A percentile compares a stretch with the other conserved stretches of the same genome.
Evolutionary conservation across 2,888 invertebrate species (phyloP).

Genomic region (Xestia xanthographa): DNA sequence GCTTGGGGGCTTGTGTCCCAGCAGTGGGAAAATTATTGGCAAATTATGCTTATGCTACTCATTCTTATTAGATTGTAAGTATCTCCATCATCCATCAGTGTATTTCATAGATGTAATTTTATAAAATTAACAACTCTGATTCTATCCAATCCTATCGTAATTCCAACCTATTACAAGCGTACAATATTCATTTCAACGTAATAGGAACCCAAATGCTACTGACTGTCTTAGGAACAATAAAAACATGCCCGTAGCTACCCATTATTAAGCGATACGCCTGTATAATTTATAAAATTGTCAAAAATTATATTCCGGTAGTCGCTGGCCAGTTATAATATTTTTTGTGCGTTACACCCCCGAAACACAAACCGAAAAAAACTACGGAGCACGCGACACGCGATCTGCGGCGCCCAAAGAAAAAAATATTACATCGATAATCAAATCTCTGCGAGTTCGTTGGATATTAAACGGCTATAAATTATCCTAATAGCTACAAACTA

Average conservation of each 20-base stretch:
- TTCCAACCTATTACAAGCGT: constrained; percentile 13
- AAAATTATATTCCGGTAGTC: constrained; percentile 90
- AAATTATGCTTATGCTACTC: neutral
- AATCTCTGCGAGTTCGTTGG: constrained; percentile 83
- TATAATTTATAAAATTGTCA: constrained; percentile 90
- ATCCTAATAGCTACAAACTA: constrained; percentile 88
- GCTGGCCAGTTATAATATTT: constrained; percentile 86
- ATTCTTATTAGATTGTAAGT: neutral
- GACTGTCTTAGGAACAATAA: constrained; percentile 63
- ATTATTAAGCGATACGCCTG: constrained; percentile 83
- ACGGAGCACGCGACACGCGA: constrained; percentile 89
- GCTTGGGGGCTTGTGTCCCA: neutral
- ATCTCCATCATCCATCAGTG: neutral
- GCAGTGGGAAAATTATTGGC: neutral
- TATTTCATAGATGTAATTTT: neutral
- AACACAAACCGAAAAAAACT: constrained; percentile 82
- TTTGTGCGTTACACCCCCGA: constrained; percentile 85
- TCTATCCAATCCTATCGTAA: neutral
- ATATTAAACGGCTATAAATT: constrained; percentile 90
- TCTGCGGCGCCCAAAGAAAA: constrained; percentile 76
- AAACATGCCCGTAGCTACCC: constrained; percentile 79
- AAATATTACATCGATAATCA: constrained; percentile 88
- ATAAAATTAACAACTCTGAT: constrained; percentile 3
- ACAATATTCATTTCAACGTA: constrained; percentile 49
- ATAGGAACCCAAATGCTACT: constrained; percentile 58